These are phyloP conservation scores for Paraplagusia blochii DNA, from an alignment of 2,113 vertebrate species.

Conservation along the genomic window DNA sequence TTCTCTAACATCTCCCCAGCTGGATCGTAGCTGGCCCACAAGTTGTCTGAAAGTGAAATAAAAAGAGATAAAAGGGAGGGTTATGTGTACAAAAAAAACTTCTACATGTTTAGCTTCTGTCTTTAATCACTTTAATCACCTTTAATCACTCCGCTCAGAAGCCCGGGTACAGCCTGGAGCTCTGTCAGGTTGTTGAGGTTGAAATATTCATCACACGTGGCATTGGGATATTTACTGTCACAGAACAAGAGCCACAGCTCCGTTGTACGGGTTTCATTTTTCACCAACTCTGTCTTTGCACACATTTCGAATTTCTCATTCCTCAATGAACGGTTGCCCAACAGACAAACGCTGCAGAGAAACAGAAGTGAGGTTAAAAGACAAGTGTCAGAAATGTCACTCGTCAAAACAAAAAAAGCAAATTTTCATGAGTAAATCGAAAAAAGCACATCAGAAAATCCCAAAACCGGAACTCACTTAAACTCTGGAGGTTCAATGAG, in stretches of 20 bases:
- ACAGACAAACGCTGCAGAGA: constrained; percentile 81
- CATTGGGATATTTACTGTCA: constrained; percentile 54
- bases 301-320: constrained; percentile 77
- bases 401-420: too few species aligned
- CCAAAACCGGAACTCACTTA: constrained; percentile 74
- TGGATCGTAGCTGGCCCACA: constrained; percentile 85
- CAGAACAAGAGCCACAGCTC: constrained; percentile 83
- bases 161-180: constrained; percentile 85
- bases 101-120: too few species aligned
- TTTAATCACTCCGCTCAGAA: constrained; percentile 81
- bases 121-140: constrained; percentile 76
- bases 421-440: too few species aligned
- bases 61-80: not conserved
- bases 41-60: constrained; percentile 77
- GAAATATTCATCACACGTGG: constrained; percentile 86
- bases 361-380: not conserved
- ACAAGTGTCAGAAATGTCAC: not conserved
- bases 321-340: constrained; percentile 86
- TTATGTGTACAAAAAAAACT: too few species aligned
- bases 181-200: constrained; percentile 81
- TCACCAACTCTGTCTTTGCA: constrained; percentile 66
- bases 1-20: constrained; percentile 79
- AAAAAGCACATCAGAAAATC: not conserved
- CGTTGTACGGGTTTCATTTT: constrained; percentile 71
- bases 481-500: constrained; percentile 79